These are phyloP conservation scores for Cancer borealis DNA, from an alignment of 2,888 invertebrate genomes.

Conservation along the genomic window DNA sequence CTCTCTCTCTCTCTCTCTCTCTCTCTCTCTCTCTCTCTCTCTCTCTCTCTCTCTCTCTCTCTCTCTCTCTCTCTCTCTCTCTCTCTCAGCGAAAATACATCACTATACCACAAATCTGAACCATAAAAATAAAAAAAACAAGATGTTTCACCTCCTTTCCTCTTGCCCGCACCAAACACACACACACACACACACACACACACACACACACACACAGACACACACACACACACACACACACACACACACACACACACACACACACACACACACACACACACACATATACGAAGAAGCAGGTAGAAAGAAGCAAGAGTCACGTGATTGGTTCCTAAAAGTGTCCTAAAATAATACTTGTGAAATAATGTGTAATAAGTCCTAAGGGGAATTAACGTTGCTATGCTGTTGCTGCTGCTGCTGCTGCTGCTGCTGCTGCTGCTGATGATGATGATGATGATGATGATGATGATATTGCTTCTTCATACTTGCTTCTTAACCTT, in stretches of 20 bases:
- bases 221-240: too few species aligned
- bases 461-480: not conserved
- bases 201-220: too few species aligned
- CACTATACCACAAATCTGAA: not conserved
- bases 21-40: constrained; percentile 12
- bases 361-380: not conserved
- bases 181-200: too few species aligned
- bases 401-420: not conserved
- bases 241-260: too few species aligned
- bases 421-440: not conserved
- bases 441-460: too few species aligned
- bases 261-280: too few species aligned
- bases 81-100: not conserved
- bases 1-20: constrained; percentile 3
- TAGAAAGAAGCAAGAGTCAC: not conserved
- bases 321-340: not conserved
- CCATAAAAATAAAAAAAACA: not conserved
- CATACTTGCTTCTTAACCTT: not conserved
- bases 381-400: not conserved
- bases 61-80: constrained; percentile 20
- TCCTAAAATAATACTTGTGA: not conserved
- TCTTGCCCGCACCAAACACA: not conserved
- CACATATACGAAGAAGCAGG: not conserved
- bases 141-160: not conserved
- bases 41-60: constrained; percentile 20